phyloP scores from a whole-genome alignment of 2,888 invertebrate species.

The Lithophane ornitopus region DNA sequence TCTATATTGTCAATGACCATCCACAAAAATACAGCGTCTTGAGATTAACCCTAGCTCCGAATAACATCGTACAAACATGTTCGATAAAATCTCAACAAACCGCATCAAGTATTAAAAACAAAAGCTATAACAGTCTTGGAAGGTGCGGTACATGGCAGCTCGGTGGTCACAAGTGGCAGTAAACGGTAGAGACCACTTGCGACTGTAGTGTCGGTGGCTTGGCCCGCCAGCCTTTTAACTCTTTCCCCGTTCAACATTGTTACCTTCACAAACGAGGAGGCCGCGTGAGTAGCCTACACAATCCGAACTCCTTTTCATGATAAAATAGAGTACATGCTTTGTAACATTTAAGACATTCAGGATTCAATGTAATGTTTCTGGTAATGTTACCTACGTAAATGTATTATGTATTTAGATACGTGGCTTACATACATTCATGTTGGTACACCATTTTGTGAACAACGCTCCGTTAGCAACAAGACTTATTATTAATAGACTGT shows the following conservation, averaged over 20 bases:
- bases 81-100: slow-evolving; percentile 40
- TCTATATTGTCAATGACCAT: background rate
- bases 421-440: slow-evolving; percentile 42
- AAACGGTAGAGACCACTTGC: slow-evolving; percentile 65
- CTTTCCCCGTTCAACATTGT: slow-evolving; percentile 87
- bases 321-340: slow-evolving; percentile 70
- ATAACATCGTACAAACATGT: slow-evolving; percentile 7
- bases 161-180: slow-evolving; percentile 63
- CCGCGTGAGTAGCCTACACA: slow-evolving; percentile 85
- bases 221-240: slow-evolving; percentile 82
- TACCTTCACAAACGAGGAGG: slow-evolving; percentile 86
- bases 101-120: slow-evolving; percentile 48
- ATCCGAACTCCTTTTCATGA: slow-evolving; percentile 75
- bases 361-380: slow-evolving; percentile 63
- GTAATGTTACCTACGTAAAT: slow-evolving; percentile 52
- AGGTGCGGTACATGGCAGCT: slow-evolving; percentile 46
- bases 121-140: slow-evolving; percentile 48
- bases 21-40: background rate
- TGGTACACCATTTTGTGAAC: slow-evolving; percentile 5
- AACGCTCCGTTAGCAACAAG: slow-evolving; percentile 1
- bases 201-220: slow-evolving; percentile 68
- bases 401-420: slow-evolving; percentile 46
- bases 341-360: slow-evolving; percentile 55
- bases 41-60: slow-evolving; percentile 15
- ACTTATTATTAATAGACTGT: background rate